Percentiles rank a stretch among this genome's conserved stretches.
Conservation (phyloP, 2,888 invertebrate species). For the Hermaeophaga mercurialis region DNA sequence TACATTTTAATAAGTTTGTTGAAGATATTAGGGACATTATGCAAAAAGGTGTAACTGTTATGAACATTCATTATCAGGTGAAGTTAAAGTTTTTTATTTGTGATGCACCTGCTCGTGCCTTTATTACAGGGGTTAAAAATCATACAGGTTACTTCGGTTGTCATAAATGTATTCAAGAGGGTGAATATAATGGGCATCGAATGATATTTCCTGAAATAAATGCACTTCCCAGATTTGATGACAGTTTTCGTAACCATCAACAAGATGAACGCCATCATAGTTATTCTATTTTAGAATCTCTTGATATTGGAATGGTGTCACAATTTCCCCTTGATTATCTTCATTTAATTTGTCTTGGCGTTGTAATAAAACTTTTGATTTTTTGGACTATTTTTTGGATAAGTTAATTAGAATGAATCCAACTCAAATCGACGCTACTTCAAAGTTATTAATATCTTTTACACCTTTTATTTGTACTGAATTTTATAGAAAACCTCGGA, state of each 20-base stretch:
- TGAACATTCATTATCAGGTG: no score
- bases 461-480: neutral
- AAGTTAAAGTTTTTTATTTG: no score
- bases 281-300: constrained; percentile 34
- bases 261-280: constrained; percentile 40
- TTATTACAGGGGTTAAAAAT: neutral
- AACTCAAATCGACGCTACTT: neutral
- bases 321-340: constrained; percentile 41
- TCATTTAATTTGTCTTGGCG: constrained; percentile 41
- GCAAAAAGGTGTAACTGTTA: constrained; percentile 19
- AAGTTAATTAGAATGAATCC: constrained; percentile 22
- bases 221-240: constrained; percentile 37
- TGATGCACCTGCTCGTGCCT: no score
- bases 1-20: no score
- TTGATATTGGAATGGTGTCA: constrained; percentile 39
- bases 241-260: constrained; percentile 32
- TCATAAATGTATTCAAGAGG: constrained; percentile 41
- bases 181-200: constrained; percentile 26
- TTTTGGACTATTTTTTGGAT: constrained; percentile 33
- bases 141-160: constrained; percentile 34
- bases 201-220: constrained; percentile 26
- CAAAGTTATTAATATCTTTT: neutral
- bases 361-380: constrained; percentile 37
- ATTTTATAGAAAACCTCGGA: constrained; percentile 3
- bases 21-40: constrained; percentile 13